Evolutionary conservation across 2,113 vertebrate species (phyloP).

Genomic region (Poeciliopsis turrubarensis): DNA sequence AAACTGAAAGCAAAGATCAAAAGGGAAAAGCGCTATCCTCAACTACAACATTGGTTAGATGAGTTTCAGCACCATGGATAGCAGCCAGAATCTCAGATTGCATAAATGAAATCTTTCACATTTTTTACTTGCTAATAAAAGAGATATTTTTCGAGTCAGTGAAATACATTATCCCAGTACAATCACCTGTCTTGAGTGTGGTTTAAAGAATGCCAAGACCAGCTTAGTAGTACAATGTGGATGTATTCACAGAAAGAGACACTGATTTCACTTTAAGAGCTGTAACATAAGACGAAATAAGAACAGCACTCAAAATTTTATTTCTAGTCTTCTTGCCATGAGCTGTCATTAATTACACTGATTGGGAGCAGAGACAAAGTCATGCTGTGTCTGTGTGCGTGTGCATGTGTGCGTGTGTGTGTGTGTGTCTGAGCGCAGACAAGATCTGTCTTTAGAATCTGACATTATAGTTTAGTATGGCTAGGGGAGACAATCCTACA

Average conservation of each 20-base stretch:
- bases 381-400: too few relatives aligned
- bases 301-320: background rate
- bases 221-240: background rate
- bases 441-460: background rate
- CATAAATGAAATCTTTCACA: background rate
- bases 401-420: too few relatives aligned
- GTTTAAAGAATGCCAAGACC: background rate
- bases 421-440: background rate
- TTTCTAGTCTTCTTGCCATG: background rate
- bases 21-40: background rate
- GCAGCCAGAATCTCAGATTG: constrained; percentile 17
- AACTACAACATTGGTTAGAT: background rate
- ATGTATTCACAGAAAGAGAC: too few relatives aligned
- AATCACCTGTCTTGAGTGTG: background rate
- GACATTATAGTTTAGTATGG: too few relatives aligned
- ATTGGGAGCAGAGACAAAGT: background rate
- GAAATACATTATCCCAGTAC: background rate
- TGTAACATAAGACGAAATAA: background rate
- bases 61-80: constrained; percentile 50
- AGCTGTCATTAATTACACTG: background rate
- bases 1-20: background rate
- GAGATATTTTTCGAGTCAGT: background rate
- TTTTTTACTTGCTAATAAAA: background rate
- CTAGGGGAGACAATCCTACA: too few relatives aligned
- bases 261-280: background rate